Percentiles rank a stretch among this genome's conserved stretches.
Evolutionary conservation across 2,888 invertebrate species (phyloP).

Genomic region (Stomorhina lunata): DNA sequence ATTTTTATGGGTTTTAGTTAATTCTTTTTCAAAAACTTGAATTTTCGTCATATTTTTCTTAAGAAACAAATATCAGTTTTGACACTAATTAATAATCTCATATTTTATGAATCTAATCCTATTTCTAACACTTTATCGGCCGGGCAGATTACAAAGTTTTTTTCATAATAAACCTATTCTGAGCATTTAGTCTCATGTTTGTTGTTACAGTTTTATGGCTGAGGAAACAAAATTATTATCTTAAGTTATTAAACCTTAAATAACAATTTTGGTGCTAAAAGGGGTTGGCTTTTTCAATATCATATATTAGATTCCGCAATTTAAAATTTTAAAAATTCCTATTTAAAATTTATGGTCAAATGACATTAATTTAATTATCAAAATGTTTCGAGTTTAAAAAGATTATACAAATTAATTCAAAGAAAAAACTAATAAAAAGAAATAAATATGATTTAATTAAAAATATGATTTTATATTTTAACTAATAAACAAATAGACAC

Average conservation of each 20-base stretch:
- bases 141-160: not conserved
- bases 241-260: not conserved
- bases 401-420: constrained; percentile 22
- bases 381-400: constrained; percentile 9
- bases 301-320: too few relatives aligned
- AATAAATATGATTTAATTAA: too few relatives aligned
- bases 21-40: too few relatives aligned
- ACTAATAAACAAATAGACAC: too few relatives aligned
- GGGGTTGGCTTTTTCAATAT: too few relatives aligned
- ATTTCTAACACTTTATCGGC: constrained; percentile 67
- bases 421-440: not conserved
- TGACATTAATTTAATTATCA: constrained; percentile 42
- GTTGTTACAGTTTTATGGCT: constrained; percentile 46
- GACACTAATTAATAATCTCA: constrained; percentile 74
- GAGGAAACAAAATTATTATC: not conserved
- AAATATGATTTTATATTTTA: too few relatives aligned
- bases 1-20: too few relatives aligned
- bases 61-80: constrained; percentile 71
- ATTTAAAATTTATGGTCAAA: constrained; percentile 41
- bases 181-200: constrained; percentile 22
- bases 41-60: too few relatives aligned
- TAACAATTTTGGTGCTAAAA: constrained; percentile 7
- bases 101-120: constrained; percentile 76
- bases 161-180: not conserved
- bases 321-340: too few relatives aligned